Evolutionary conservation across 2,797 vertebrate species (phyloP), one percentile per base, ranked within the genome.

Genomic region (Fundulus diaphanus): DNA sequence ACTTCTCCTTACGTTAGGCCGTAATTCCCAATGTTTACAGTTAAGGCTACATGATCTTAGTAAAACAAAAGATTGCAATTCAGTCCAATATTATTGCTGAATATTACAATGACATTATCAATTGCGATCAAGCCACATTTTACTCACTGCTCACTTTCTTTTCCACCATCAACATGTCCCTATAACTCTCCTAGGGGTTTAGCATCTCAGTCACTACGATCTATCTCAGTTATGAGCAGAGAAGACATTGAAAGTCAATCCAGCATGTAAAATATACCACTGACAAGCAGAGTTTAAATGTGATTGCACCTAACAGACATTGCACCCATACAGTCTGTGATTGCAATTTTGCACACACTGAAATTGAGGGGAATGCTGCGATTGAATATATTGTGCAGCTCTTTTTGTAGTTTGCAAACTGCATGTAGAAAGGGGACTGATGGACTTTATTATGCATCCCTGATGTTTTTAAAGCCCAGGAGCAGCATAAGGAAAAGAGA

Each of bases 1-100:
- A 72, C 31, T 56, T 81, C 87, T 86, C 80, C 7, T 37, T 11
- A 66, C 63, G 42, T 40, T 66, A 66, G 24, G 37, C 63, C 24
- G 40, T 13, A 15, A 66, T 66, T 13, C 37, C 20, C 37, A 66
- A 66, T 16, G 29, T 42, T 66, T 66, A 66, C 18, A 54, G 12
- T 7, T 11, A 37, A 18, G 59, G 20, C 20, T 22, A 63, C 20
- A 63, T 3, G 15, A 4, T 63, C 35, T 37, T 63, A 40, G 37
- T 40, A 40, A 40, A 40, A 40, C 37, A 40, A 40, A 40, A 37
- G 18, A 63, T 37, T 63, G 31, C 1, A 20, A n/a, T n/a, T n/a
- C n/a, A n/a, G n/a, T n/a, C n/a, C n/a, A n/a, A 37, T 24, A 11
- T 63, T 63, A 37, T 11, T 37, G 33, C 6, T 37, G 18, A 63